These are phyloP conservation scores for Ornithoptera alexandrae DNA, from an alignment of 2,888 invertebrate species.

Conservation along the genomic window DNA sequence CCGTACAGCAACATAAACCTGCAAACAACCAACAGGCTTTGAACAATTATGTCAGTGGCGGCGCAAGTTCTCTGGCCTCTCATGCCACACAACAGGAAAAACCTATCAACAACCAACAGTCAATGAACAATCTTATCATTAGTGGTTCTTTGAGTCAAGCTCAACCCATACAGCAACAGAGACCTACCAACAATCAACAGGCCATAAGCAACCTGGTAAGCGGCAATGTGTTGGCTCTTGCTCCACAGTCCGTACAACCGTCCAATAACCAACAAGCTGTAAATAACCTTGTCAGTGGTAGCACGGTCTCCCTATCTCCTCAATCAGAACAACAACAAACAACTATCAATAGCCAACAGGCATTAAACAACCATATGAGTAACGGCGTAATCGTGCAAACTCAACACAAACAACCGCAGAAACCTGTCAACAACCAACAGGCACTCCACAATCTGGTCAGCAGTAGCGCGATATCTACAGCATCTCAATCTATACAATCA, in stretches of 20 bases:
- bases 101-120: no score
- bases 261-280: not conserved
- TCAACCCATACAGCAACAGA: not conserved
- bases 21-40: not conserved
- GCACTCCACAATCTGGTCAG: not conserved
- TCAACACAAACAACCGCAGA: not conserved
- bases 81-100: no score
- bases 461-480: not conserved
- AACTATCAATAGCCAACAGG: not conserved
- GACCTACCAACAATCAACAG: not conserved
- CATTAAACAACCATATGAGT: not conserved
- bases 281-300: not conserved
- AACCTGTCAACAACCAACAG: not conserved
- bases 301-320: not conserved
- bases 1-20: not conserved
- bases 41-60: no score
- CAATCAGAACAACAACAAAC: not conserved
- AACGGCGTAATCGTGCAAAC: not conserved
- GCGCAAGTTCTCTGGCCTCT: no score
- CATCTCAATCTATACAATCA: not conserved
- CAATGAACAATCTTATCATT: not conserved
- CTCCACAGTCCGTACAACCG: not conserved
- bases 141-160: not conserved
- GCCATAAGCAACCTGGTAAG: not conserved
- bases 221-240: not conserved